Base-by-base conservation (phyloP, 2,888 invertebrate genomes). In the Agrotis ipsilon region DNA sequence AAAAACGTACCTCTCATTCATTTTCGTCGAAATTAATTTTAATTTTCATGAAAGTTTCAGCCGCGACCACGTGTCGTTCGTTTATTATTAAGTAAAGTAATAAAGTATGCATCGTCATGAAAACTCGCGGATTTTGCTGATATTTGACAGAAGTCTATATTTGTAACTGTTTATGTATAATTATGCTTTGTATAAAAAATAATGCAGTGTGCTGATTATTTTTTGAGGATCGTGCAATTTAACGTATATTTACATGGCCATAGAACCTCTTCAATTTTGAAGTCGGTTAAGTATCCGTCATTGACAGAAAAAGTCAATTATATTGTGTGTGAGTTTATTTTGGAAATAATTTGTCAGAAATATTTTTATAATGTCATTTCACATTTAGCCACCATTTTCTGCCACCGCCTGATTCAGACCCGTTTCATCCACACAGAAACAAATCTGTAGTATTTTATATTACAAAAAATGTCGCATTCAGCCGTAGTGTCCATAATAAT, bases 401-500 rank as follows among this genome's bases (percentile, higher is more conserved):
- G 3, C 24, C 24, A 24, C 24, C 24, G 3, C 24, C 24, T 61
- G 64, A 60, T 74, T 65, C 69, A 60, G 54, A 3, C 64, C n/a
- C 63, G 24, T 54, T 72, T 65, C 64, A 73, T 68, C 27, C 19
- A 61, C 45, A 27, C 55, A 46, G 46, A n/a, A n/a, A n/a, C n/a
- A 68, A 64, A 82, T 72, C 48, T 39, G 48, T 59, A 45, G 60
- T 60, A 75, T 55, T 79, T 73, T 70, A 51, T 71, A 80, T 64
- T 43, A 61, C 61, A 55, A 73, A 70, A 48, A 74, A 63, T 67
- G 32, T 57, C 14, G 18, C n/a, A 59, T 46, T 51, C 58, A 54
- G 59, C 48, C 39, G 51, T 24, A 32, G 27, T 61, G 49, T 61
- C 24, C 43, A 32, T 32, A 32, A 65, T 64, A 75, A 79, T 80